These are phyloP conservation scores for Melinopterus prodromus DNA, from an alignment of 2,888 invertebrate species.

Conservation along the genomic window DNA sequence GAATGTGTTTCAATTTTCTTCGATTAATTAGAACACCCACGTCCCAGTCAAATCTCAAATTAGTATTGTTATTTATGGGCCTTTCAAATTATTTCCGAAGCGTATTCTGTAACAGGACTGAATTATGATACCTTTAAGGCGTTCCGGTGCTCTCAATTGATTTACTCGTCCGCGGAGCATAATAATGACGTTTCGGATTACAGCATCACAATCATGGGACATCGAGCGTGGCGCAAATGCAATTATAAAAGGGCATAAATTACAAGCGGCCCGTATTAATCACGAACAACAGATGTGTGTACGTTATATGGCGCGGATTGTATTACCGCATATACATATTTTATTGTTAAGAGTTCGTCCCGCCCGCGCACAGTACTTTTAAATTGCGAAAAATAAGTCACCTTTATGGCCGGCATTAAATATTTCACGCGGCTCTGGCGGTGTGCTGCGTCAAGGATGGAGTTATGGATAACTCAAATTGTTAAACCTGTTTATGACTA, in stretches of 20 bases:
- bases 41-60: neutral
- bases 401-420: constrained; percentile 43
- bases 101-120: neutral
- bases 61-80: neutral
- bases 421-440: constrained; percentile 42
- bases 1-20: neutral
- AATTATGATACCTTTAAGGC: neutral
- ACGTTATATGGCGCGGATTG: neutral
- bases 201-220: neutral
- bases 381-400: constrained; percentile 41
- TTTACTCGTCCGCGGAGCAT: neutral
- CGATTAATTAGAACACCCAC: neutral
- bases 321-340: constrained; percentile 6
- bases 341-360: constrained; percentile 19
- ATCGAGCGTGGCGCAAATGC: neutral
- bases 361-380: constrained; percentile 30
- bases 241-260: constrained; percentile 23
- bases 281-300: constrained; percentile 8
- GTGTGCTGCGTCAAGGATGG: constrained; percentile 36
- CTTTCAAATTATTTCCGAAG: neutral
- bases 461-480: constrained; percentile 49
- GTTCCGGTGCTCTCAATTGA: neutral
- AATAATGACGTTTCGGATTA: neutral
- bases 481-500: constrained; percentile 51
- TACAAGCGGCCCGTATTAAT: constrained; percentile 13